Evolutionary conservation across 2,113 vertebrate genomes (phyloP), one percentile per base, ranked within the genome.

Genomic region (Chascanopsetta lugubris): DNA sequence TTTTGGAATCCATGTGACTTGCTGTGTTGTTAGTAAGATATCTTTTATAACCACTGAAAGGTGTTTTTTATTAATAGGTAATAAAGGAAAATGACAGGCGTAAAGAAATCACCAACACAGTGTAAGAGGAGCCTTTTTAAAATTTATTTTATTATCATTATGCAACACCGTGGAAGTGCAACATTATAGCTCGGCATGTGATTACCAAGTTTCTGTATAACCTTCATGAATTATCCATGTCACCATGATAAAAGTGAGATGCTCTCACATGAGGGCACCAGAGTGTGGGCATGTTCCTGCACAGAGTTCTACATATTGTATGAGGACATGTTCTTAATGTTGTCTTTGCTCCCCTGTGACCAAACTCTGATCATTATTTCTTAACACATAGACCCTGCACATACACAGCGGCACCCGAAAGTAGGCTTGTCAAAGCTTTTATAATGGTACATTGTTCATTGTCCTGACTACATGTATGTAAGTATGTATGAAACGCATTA

Each of bases 141-240:
- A 9, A 36, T 5, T 3, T 18, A 24, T 24, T 24, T 13, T 2
- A 25, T 26, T 25, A n/a, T n/a, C 4, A 3, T 55, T 8, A 48
- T 2, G 5, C 58, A 29, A 11, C 24, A n/a, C 3, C 34, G 55
- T 61, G 13, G 24, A 42, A 38, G 34, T 38, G 34, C 21, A 57
- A 27, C 25, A 57, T 54, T 27, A 38, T 10, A 71, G 53, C 62
- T 70, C 49, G 47, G 30, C 32, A 25, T 55, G 66, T 59, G 67
- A 76, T 82, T 62, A 42, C 45, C 43, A 32, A 25, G 13, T 64
- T 82, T 57, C 66, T 69, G 63, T 55, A 69, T 27, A 69, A 53
- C 63, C 56, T 65, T 68, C 53, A 70, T 84, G 68, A 72, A 84
- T 81, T 85, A 85, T 79, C 50, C 22, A 85, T 84, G 74, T 4